These are phyloP conservation scores for Euspilapteryx auroguttella DNA, from an alignment of 2,888 invertebrate genomes.

Conservation along the genomic window DNA sequence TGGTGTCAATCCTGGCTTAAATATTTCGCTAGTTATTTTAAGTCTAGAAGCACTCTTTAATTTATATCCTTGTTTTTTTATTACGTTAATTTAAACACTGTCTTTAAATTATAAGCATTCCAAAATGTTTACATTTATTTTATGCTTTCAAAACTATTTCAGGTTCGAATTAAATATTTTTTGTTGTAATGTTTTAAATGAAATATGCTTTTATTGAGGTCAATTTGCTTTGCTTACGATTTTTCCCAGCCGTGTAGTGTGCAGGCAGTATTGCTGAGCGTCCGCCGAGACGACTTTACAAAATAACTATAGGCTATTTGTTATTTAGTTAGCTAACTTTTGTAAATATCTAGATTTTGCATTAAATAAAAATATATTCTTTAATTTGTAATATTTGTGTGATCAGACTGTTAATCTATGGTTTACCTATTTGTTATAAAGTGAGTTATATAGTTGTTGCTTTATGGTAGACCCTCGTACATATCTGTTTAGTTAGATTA, in stretches of 20 bases:
- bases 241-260: neutral
- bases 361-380: constrained; percentile 50
- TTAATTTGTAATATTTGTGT: constrained; percentile 59
- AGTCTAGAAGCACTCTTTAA: no score
- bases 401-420: constrained; percentile 58
- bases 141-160: no score
- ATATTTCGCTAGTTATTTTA: no score
- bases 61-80: no score
- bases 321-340: constrained; percentile 60
- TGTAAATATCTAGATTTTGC: constrained; percentile 55
- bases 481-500: no score
- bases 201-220: no score
- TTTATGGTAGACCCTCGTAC: constrained; percentile 40
- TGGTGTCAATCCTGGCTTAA: no score
- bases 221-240: neutral
- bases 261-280: neutral
- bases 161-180: no score
- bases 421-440: constrained; percentile 58
- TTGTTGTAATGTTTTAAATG: no score
- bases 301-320: constrained; percentile 52
- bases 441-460: constrained; percentile 35
- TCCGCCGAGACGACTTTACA: constrained; percentile 20
- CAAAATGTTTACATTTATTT: no score
- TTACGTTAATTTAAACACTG: no score
- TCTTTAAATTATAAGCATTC: no score